Conservation (phyloP, 2,797 vertebrate genomes). For the Sebastiscus tertius region DNA sequence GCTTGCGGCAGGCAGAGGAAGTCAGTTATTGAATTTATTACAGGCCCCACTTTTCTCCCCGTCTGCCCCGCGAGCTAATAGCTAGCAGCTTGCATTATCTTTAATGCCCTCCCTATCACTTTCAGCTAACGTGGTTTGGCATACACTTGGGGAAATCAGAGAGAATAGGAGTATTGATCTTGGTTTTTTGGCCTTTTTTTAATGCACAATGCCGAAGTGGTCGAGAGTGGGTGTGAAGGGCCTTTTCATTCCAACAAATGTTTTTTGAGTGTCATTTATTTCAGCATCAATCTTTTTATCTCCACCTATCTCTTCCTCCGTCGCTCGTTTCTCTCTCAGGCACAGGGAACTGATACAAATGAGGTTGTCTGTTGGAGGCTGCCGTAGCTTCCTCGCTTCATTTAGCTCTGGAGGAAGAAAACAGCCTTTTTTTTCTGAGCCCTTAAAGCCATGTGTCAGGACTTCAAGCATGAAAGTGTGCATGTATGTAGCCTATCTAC, state of each 20-base stretch:
- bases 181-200: constrained; percentile 34
- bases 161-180: constrained; percentile 66
- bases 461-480: constrained; percentile 11
- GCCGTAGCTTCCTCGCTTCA: constrained; percentile 35
- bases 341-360: constrained; percentile 44
- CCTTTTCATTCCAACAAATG: constrained; percentile 57
- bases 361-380: constrained; percentile 45
- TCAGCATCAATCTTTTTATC: constrained; percentile 26
- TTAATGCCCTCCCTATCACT: constrained; percentile 62
- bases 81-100: constrained; percentile 64
- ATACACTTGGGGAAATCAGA: constrained; percentile 66
- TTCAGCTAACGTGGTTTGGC: constrained; percentile 63
- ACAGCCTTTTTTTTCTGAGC: constrained; percentile 23
- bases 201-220: constrained; percentile 38
- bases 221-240: constrained; percentile 55
- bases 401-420: constrained; percentile 27
- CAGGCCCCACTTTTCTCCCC: constrained; percentile 33
- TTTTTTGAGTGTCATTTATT: constrained; percentile 52
- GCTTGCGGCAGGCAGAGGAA: constrained; percentile 34
- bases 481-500: neutral
- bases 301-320: constrained; percentile 3
- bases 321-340: constrained; percentile 36
- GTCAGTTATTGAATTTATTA: constrained; percentile 67
- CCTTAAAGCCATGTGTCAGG: constrained; percentile 14
- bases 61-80: constrained; percentile 48